phyloP scores from a whole-genome alignment of 2,888 invertebrate genomes.

The Macropis europaea region DNA sequence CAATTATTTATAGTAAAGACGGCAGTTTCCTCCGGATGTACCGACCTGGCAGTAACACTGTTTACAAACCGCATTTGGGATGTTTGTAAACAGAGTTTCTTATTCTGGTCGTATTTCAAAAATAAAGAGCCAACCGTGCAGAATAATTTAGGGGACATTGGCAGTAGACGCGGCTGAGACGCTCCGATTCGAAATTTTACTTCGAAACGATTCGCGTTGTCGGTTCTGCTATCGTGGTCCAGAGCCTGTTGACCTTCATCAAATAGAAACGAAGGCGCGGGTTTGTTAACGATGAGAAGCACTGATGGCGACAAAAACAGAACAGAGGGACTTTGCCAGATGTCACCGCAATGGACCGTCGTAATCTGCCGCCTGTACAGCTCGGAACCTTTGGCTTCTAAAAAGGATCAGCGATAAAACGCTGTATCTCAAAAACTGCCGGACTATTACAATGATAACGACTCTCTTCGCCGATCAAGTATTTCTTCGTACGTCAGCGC shows the following conservation, averaged over 20 bases:
- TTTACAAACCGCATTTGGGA: background rate
- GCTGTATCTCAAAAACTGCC: background rate
- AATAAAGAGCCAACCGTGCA: conserved; percentile 50
- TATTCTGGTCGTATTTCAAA: conserved; percentile 2
- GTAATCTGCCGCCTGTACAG: conserved; percentile 40
- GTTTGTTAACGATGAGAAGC: conserved; percentile 47
- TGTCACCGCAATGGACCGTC: conserved; percentile 43
- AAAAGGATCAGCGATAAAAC: conserved; percentile 31
- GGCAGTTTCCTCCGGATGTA: too few relatives aligned
- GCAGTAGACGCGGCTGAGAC: too few relatives aligned
- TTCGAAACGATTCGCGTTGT: too few relatives aligned
- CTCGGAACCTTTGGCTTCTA: background rate
- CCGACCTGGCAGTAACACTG: background rate
- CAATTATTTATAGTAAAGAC: too few relatives aligned
- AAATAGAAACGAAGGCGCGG: conserved; percentile 11
- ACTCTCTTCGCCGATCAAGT: background rate
- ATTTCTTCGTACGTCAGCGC: background rate
- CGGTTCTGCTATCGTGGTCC: background rate
- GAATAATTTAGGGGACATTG: too few relatives aligned
- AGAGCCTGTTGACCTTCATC: conserved; percentile 23
- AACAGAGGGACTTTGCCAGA: conserved; percentile 53
- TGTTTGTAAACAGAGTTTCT: conserved; percentile 25
- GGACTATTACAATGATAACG: conserved; percentile 28
- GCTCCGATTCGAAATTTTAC: background rate
- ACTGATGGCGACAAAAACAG: conserved; percentile 53